Base-by-base conservation (phyloP, 1,140 invertebrate genomes). In the Elysia chlorotica region DNA sequence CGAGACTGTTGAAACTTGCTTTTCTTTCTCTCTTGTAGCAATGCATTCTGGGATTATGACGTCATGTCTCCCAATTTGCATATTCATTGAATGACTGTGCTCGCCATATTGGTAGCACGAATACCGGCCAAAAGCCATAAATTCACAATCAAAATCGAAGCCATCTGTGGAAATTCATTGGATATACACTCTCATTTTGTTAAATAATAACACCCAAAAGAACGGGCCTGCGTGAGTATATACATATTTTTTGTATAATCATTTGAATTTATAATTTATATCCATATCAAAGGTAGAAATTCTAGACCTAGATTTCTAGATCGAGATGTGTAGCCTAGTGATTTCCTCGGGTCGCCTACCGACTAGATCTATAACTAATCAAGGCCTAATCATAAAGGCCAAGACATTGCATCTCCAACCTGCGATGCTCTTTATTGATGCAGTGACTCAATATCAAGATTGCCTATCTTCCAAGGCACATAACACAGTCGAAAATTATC, bases 211-310 rank as follows among this genome's bases (percentile, higher is more conserved):
- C 79, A 85, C 86, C 85, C 85, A 85, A 65, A 79, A 75, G 85
- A 85, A 87, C 86, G 86, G 84, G 82, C 86, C 86, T 79, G 83
- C 83, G 86, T 87, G 82, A 85, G 84, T 82, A 71, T 37, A 69
- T 59, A 67, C 75, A 77, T 77, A 71, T 71, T 23, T 57, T 61
- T 37, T 48, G 66, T 61, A 57, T 33, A n/a, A n/a, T n/a, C n/a
- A n/a, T 54, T 71, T 57, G 28, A 30, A 19, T 73, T 65, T 65
- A n/a, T n/a, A 69, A 74, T 76, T 57, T 53, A 53, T 67, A 69
- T 53, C 59, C 53, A 67, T 72, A 72, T 69, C 68, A 61, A 23
- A 62, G 71, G 59, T 57, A 33, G 37, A 54, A 67, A 37, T 65
- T 73, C 74, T 48, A 48, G 41, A 48, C n/a, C 41, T 48, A 48